Evolutionary conservation across 2,113 vertebrate genomes (phyloP).

Genomic region (Tiliqua scincoides): DNA sequence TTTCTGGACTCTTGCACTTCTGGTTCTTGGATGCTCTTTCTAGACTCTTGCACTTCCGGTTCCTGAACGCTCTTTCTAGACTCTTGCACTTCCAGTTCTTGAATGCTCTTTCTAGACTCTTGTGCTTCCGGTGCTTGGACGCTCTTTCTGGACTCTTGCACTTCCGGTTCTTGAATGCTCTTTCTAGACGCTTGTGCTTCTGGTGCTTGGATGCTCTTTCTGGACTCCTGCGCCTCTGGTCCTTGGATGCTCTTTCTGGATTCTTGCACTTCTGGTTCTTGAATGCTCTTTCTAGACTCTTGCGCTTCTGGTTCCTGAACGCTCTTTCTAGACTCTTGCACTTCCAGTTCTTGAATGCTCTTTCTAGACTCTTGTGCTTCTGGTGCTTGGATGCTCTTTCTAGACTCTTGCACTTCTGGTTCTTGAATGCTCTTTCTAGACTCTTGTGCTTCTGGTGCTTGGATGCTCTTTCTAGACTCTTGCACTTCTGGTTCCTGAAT

Average conservation of each 20-base stretch:
- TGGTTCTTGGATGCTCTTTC: no score
- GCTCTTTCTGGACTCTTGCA: not conserved
- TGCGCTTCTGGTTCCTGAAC: not conserved
- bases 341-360: not conserved
- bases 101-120: not conserved
- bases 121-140: not conserved
- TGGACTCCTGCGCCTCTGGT: fast-evolving
- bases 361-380: not conserved
- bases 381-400: not conserved
- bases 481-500: not conserved
- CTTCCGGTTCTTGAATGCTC: not conserved
- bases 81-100: no score
- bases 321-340: not conserved
- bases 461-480: not conserved
- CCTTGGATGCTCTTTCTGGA: not conserved
- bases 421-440: not conserved
- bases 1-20: no score
- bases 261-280: fast-evolving
- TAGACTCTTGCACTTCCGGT: no score
- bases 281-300: not conserved
- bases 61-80: not conserved
- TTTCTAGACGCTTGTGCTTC: not conserved
- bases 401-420: fast-evolving
- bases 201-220: not conserved
- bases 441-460: not conserved